A percentile compares a stretch with the other conserved stretches of the same genome.
Conservation (phyloP, 53 echinoderm and acorn worm genomes). For the Arbacia lixula region DNA sequence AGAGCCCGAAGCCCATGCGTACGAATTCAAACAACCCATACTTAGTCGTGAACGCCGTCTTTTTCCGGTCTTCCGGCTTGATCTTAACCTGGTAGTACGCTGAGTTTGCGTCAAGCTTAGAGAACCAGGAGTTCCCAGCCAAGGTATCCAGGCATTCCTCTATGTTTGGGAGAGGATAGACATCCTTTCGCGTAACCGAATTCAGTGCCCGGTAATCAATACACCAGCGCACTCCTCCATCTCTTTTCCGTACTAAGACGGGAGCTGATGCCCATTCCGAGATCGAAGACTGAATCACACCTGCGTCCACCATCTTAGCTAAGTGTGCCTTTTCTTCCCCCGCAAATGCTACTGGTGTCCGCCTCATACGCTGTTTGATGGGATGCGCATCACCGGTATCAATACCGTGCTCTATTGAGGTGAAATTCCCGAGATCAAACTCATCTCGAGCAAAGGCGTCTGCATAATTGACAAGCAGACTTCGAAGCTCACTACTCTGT, state of each 20-base stretch:
- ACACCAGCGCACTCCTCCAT: constrained; percentile 42
- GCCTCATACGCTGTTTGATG: constrained; percentile 56
- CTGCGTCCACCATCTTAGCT: constrained; percentile 23
- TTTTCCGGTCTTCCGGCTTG: constrained; percentile 15
- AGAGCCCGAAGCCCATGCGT: too few species aligned
- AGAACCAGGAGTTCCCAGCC: constrained; percentile 40
- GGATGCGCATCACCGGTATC: constrained; percentile 54
- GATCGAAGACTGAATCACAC: constrained; percentile 42
- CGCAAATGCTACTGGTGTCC: constrained; percentile 57
- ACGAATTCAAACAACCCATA: constrained; percentile 49
- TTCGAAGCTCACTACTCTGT: too few species aligned
- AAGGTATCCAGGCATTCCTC: constrained; percentile 60
- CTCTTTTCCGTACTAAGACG: constrained; percentile 16
- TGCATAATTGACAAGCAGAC: background rate
- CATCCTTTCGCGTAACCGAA: constrained; percentile 14
- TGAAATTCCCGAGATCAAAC: constrained; percentile 39
- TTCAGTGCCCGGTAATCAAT: constrained; percentile 31
- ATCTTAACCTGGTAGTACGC: constrained; percentile 57
- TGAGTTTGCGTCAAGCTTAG: constrained; percentile 53
- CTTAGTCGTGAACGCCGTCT: constrained; percentile 55
- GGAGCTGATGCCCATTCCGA: constrained; percentile 58
- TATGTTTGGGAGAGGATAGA: constrained; percentile 31
- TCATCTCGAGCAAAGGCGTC: constrained; percentile 32
- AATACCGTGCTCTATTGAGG: constrained; percentile 15
- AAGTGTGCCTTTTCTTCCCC: constrained; percentile 31